Base-by-base conservation (phyloP, 1,140 invertebrate genomes). In the Nylanderia fulva region DNA sequence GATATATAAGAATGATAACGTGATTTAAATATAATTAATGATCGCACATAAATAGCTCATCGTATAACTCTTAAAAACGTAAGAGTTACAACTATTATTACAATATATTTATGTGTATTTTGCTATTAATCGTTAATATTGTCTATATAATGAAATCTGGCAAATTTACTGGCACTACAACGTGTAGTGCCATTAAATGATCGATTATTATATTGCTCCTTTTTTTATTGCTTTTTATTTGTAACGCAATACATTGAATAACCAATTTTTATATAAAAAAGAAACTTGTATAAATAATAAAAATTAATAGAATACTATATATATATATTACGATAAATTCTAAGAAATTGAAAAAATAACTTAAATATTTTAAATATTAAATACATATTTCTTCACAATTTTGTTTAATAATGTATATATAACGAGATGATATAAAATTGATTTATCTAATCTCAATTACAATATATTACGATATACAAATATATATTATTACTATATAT, bases 311-410 rank as follows among this genome's bases (percentile, higher is more conserved):
- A 63, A 33, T 48, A 15, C 9, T 8, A 60, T 18, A 29, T 36
- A 5, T 45, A 24, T 77, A n/a, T 15, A 8, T 24, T 48, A 63
- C 9, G 24, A 0, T 8, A 42, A 29, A 63, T 42, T 64, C 15
- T 36, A 29, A 45, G 9, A 29, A 29, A 64, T 64, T 64, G 42
- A 48, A 33, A 24, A 13, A 64, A n/a, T n/a, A n/a, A n/a, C n/a
- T n/a, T n/a, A n/a, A n/a, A n/a, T n/a, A n/a, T n/a, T n/a, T n/a
- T n/a, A n/a, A 9, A 13, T 4, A 52, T 77, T 13, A 52, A 77
- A 77, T 77, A n/a, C n/a, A n/a, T n/a, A 76, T 45, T 76, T 76
- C 56, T 56, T 9, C 15, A 68, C 33, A 0, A 71, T 33, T 71
- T 71, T 52, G 45, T 71, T 48, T 21, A 27, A 29, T 71, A 48